phyloP scores from a whole-genome alignment of 2,113 vertebrate genomes.

The Corythaixoides concolor region DNA sequence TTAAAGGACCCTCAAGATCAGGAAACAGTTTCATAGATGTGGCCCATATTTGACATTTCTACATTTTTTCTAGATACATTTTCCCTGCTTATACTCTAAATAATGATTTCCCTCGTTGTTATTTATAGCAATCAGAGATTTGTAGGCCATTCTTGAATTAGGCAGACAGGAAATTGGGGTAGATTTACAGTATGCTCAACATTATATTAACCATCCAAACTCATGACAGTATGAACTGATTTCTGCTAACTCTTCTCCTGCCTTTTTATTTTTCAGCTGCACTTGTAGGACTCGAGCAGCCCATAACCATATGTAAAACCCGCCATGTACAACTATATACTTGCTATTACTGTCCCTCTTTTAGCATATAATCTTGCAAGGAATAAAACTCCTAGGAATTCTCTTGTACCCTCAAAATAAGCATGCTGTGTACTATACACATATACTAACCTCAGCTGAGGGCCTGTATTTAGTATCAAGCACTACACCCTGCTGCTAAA shows the following conservation, averaged over 20 bases:
- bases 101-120: background rate
- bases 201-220: background rate
- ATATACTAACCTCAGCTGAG: background rate
- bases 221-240: background rate
- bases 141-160: background rate
- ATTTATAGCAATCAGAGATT: background rate
- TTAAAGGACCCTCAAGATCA: background rate
- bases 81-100: background rate
- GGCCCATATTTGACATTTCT: background rate
- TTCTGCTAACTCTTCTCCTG: background rate
- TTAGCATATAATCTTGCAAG: background rate
- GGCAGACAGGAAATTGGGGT: background rate
- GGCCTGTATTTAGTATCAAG: background rate
- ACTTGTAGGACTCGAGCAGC: background rate
- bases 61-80: background rate
- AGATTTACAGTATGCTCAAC: background rate
- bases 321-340: background rate
- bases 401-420: background rate
- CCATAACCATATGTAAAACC: background rate
- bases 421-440: fast-evolving
- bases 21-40: background rate
- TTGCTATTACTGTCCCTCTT: background rate
- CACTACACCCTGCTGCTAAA: background rate
- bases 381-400: background rate
- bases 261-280: background rate